Evolutionary conservation across 2,797 vertebrate species (phyloP).

Genomic region (Garrulus glandarius): DNA sequence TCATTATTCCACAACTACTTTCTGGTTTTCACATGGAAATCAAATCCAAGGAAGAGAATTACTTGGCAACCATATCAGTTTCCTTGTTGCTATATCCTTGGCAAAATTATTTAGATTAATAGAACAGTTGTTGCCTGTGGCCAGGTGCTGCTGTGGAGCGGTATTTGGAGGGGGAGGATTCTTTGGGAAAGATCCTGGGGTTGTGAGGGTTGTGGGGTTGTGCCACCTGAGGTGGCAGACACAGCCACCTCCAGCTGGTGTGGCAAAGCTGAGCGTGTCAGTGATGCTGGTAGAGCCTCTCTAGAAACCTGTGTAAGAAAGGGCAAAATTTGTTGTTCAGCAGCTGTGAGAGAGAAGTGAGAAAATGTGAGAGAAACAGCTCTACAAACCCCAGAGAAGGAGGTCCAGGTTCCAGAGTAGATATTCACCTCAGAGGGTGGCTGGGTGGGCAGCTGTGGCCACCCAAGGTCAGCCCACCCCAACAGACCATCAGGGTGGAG

Average conservation of each 20-base stretch:
- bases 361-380: not conserved
- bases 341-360: not conserved
- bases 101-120: not conserved
- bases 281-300: not conserved
- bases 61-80: not conserved
- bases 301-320: not conserved
- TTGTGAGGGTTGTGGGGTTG: not conserved
- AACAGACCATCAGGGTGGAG: not conserved
- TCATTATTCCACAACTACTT: not conserved
- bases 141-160: not conserved
- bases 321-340: not conserved
- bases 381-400: not conserved
- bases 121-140: not conserved
- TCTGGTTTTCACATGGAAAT: not conserved
- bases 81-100: not conserved
- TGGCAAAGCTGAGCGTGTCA: not conserved
- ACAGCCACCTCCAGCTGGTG: not conserved
- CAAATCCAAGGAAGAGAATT: not conserved
- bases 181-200: not conserved
- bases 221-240: not conserved
- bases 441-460: not conserved
- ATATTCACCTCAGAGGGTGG: not conserved
- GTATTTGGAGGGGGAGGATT: not conserved
- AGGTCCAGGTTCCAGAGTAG: not conserved
- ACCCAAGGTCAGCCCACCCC: not conserved